Percentiles rank a stretch among this genome's conserved stretches.
Conservation (phyloP, 2,888 invertebrate genomes). For the Ischnura elegans region DNA sequence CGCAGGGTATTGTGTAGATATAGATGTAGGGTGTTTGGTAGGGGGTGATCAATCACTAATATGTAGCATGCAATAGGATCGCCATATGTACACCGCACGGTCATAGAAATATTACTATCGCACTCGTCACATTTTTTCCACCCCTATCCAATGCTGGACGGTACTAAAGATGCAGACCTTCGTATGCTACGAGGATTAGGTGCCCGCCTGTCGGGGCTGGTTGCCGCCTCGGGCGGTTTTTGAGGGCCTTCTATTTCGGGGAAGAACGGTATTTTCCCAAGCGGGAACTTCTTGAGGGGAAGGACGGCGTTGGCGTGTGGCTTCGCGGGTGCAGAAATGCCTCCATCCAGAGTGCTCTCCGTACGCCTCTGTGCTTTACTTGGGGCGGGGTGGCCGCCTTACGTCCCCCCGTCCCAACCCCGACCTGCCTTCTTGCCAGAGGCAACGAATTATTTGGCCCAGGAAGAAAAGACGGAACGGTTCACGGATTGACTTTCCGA, state of each 20-base stretch:
- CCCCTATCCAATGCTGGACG: not conserved
- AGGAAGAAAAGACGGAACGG: not conserved
- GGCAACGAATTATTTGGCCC: not conserved
- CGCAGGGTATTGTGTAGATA: no score
- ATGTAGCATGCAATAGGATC: no score
- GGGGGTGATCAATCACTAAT: no score
- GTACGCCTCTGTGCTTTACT: not conserved
- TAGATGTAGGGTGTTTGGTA: no score
- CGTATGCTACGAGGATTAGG: not conserved
- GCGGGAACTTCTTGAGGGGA: not conserved
- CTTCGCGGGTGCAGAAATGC: constrained; percentile 25
- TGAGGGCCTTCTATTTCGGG: constrained; percentile 45
- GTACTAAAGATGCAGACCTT: not conserved
- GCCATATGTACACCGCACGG: no score
- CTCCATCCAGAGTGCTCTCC: not conserved
- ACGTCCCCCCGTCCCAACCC: constrained; percentile 15
- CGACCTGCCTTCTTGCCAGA: constrained; percentile 11
- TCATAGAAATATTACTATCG: no score
- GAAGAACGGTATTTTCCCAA: constrained; percentile 40
- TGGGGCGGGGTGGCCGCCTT: not conserved
- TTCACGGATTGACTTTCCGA: not conserved
- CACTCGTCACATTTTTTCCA: not conserved
- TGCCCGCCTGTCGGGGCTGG: not conserved
- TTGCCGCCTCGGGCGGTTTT: not conserved
- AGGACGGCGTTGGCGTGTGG: not conserved